Base-by-base conservation (phyloP, 2,888 invertebrate genomes). In the Lycophotia porphyrea region DNA sequence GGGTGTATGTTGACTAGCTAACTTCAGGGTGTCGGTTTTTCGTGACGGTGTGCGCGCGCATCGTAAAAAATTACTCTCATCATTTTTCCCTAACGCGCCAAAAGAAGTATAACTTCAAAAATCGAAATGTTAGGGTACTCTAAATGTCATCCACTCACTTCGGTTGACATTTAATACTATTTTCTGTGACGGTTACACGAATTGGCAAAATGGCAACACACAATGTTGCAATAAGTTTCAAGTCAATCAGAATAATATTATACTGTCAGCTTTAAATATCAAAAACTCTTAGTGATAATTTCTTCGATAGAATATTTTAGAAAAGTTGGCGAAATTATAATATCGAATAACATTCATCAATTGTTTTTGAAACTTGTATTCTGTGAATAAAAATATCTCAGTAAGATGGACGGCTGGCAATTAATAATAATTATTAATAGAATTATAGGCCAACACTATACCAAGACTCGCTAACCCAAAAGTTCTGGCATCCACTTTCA, bases 151-250 rank as follows among this genome's bases (percentile, higher is more conserved):
- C 67, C 75, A 69, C 75, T 84, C 82, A 76, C 76, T 61, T n/a
- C 63, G 27, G 5, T 82, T 84, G 85, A 85, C 84, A 84, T 84
- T 84, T 84, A 71, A 74, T 76, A 68, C 52, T 61, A 70, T 81
- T 78, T 81, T 71, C 47, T 73, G 73, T 71, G 60, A 84, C 71
- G 63, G 74, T 75, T 73, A 68, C 66, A 68, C 31, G 63, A 70
- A 47, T 84, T 60, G 68, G 44, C 83, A 69, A 71, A 31, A 55
- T 65, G 64, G 49, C 83, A 82, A 82, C 9, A 55, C 47, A 61
- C 34, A 67, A 58, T 76, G 76, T 66, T 60, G 81, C 71, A 84
- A 81, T 64, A 27, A 70, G 39, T 60, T 49, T 61, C 34, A 58
- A 81, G 11, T 55, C 66, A 58, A 63, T 81, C 52, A 81, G 5